These are phyloP conservation scores for Ichneumoninae sp. DNA, from an alignment of 2,888 invertebrate genomes.

Conservation along the genomic window DNA sequence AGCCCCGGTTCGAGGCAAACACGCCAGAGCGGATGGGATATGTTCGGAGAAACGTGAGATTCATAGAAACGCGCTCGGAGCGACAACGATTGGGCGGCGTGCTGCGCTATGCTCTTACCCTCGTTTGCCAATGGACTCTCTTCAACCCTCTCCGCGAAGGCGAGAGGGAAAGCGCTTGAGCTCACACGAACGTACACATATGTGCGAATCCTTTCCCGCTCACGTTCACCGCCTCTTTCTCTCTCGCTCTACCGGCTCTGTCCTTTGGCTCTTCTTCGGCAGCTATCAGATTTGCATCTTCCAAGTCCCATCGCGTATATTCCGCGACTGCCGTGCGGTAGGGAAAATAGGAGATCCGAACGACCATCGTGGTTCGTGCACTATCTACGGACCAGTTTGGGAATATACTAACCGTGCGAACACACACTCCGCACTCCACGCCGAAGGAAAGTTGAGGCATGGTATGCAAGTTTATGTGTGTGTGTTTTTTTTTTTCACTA, in stretches of 20 bases:
- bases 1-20: constrained; percentile 37
- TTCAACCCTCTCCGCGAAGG: constrained; percentile 8
- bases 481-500: background rate
- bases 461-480: background rate
- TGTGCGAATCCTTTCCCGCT: constrained; percentile 8
- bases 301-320: constrained; percentile 42
- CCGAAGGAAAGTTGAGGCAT: background rate
- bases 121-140: constrained; percentile 29
- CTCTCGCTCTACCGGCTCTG: background rate
- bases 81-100: constrained; percentile 59
- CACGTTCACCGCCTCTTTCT: constrained; percentile 27
- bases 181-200: background rate
- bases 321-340: constrained; percentile 7
- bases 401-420: constrained; percentile 14
- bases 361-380: constrained; percentile 39
- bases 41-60: constrained; percentile 64
- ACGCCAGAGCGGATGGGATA: constrained; percentile 42
- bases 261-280: constrained; percentile 25
- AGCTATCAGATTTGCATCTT: constrained; percentile 62
- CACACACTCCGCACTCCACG: background rate
- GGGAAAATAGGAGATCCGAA: constrained; percentile 27
- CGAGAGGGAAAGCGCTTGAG: constrained; percentile 1
- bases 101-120: constrained; percentile 29
- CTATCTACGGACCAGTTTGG: constrained; percentile 5
- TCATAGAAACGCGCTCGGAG: constrained; percentile 61